phyloP scores from a whole-genome alignment of 1,140 invertebrate genomes.

The Ctenoplectra terminalis region DNA sequence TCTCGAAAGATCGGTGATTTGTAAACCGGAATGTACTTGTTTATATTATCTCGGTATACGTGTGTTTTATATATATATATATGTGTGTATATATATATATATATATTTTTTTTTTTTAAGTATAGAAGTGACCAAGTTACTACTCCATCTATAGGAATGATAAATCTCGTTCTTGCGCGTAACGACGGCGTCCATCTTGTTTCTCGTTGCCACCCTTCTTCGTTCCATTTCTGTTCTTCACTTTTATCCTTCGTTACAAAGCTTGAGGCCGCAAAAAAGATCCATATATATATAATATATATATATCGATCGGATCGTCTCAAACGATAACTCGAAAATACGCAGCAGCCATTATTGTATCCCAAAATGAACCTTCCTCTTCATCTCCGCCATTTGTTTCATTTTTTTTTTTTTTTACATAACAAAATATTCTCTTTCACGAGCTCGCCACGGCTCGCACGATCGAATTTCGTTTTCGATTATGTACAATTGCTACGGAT shows the following conservation, averaged over 20 bases:
- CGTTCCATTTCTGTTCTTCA: not conserved
- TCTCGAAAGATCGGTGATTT: not conserved
- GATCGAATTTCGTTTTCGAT: slow-evolving; percentile 19
- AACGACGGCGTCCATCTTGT: slow-evolving; percentile 38
- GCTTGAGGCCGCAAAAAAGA: not conserved
- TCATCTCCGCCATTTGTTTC: not conserved
- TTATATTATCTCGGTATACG: not conserved
- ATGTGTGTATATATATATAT: too few relatives aligned
- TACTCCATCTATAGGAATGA: slow-evolving; percentile 15
- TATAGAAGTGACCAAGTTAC: slow-evolving; percentile 21
- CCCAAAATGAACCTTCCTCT: not conserved
- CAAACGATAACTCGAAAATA: not conserved
- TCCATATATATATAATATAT: too few relatives aligned
- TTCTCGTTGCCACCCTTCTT: slow-evolving; percentile 15
- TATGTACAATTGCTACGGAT: slow-evolving; percentile 52
- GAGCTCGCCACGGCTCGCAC: slow-evolving; percentile 8
- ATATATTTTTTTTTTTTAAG: not conserved
- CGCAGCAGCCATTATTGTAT: not conserved
- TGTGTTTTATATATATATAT: too few relatives aligned
- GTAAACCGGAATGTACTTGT: slow-evolving; percentile 15
- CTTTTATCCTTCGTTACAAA: not conserved
- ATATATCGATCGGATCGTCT: not conserved
- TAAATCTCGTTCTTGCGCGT: slow-evolving; percentile 61
- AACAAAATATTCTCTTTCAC: slow-evolving; percentile 69
- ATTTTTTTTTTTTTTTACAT: slow-evolving; percentile 42